Conservation (phyloP, 2,888 invertebrate species). For the Labia minor region DNA sequence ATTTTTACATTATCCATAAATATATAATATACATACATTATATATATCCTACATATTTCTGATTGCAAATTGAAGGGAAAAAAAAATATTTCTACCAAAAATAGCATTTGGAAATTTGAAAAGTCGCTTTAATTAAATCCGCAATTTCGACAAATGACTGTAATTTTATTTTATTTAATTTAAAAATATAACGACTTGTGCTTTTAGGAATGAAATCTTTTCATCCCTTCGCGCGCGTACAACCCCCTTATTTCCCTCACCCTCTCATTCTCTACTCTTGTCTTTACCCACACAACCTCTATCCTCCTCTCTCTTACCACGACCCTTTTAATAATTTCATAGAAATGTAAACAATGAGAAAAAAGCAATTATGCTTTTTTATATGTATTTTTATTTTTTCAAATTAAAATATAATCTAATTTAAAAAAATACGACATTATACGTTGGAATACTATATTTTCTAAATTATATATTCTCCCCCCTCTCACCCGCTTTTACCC, state of each 20-base stretch:
- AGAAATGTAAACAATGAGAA: slow-evolving; percentile 9
- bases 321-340: neutral
- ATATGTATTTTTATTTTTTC: slow-evolving; percentile 6
- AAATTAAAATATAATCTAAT: slow-evolving; percentile 13
- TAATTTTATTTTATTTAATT: slow-evolving; percentile 1
- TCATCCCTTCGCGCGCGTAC: no score
- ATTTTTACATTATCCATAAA: no score
- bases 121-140: neutral
- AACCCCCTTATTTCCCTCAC: no score
- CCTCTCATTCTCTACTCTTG: no score
- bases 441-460: neutral
- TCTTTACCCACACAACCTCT: no score
- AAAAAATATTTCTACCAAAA: no score
- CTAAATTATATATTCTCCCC: neutral
- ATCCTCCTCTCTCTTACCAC: no score
- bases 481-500: no score
- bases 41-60: no score
- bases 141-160: neutral
- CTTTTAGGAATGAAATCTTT: neutral
- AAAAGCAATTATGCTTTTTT: slow-evolving; percentile 8
- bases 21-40: no score
- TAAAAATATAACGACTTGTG: slow-evolving; percentile 1
- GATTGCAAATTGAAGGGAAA: no score
- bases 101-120: neutral
- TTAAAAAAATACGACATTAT: slow-evolving; percentile 9